Percentiles rank a stretch among this genome's conserved stretches.
Evolutionary conservation across 2,888 invertebrate genomes (phyloP).

Genomic region (Hirtodrosophila trivittata): DNA sequence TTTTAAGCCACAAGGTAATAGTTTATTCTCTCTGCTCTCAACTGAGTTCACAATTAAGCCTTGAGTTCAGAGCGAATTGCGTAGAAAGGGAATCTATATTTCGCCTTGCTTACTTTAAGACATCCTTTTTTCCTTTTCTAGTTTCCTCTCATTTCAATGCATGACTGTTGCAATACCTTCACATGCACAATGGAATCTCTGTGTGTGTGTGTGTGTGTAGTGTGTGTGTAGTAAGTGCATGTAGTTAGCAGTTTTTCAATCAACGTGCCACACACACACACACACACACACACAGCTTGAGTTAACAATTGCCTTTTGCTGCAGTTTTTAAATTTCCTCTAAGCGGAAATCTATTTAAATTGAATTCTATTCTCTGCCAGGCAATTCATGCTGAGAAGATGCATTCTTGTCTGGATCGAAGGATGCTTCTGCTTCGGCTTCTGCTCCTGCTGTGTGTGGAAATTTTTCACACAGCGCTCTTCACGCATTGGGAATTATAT

Average conservation of each 20-base stretch:
- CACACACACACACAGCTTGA: conserved; percentile 29
- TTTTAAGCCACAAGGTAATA: no score
- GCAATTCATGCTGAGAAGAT: conserved; percentile 64
- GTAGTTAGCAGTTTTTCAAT: conserved; percentile 74
- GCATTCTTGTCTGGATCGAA: conserved; percentile 42
- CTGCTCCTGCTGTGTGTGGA: conserved; percentile 29
- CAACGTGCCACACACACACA: conserved; percentile 57
- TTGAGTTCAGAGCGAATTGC: neutral
- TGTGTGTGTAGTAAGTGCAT: conserved; percentile 45
- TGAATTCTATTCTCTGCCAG: conserved; percentile 70
- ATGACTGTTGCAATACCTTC: conserved; percentile 48
- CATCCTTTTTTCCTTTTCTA: conserved; percentile 33
- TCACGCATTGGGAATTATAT: conserved; percentile 74
- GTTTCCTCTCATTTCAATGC: conserved; percentile 50
- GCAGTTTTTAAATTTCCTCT: conserved; percentile 80
- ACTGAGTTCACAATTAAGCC: no score
- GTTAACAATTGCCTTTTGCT: conserved; percentile 71
- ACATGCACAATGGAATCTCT: conserved; percentile 2
- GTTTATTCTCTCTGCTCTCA: no score
- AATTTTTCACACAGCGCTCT: conserved; percentile 62
- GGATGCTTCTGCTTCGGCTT: neutral
- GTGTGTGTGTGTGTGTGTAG: conserved; percentile 3
- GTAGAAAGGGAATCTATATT: conserved; percentile 31
- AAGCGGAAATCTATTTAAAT: conserved; percentile 82
- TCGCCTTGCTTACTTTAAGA: conserved; percentile 30